Conservation (phyloP, 1,140 invertebrate species). For the Thalassaphorura encarpata region DNA sequence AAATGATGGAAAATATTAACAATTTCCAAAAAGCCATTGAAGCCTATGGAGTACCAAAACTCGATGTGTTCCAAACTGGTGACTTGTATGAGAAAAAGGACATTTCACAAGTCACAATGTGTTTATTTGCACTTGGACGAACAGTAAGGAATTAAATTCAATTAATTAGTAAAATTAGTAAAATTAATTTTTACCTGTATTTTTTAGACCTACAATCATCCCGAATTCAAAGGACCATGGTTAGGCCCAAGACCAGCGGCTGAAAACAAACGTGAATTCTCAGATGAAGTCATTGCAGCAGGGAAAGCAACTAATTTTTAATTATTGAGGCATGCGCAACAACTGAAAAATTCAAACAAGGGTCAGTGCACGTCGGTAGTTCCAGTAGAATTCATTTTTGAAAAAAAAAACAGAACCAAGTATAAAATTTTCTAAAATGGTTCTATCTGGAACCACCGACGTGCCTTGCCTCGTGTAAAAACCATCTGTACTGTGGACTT, state of each 20-base stretch:
- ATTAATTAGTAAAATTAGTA: neutral
- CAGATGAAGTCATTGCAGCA: conserved; percentile 60
- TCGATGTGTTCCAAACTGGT: conserved; percentile 87
- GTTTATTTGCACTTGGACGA: conserved; percentile 77
- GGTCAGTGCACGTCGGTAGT: conserved; percentile 82
- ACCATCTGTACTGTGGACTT: no score
- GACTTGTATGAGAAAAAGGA: conserved; percentile 90
- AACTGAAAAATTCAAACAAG: conserved; percentile 80
- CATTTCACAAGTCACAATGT: conserved; percentile 74
- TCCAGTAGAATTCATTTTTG: conserved; percentile 69
- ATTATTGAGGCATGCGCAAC: conserved; percentile 78
- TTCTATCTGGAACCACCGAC: no score
- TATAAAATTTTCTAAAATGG: no score
- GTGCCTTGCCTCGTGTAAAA: no score
- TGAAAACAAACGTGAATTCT: conserved; percentile 78
- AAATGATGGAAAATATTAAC: conserved; percentile 93
- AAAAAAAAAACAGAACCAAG: no score
- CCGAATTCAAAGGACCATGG: conserved; percentile 74
- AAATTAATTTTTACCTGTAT: neutral
- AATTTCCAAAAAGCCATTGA: conserved; percentile 78
- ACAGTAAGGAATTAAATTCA: conserved; percentile 47
- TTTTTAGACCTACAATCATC: conserved; percentile 68
- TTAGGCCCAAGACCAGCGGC: conserved; percentile 75
- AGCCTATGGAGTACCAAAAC: conserved; percentile 75
- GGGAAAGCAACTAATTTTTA: conserved; percentile 76